Conservation (phyloP, 1,140 invertebrate genomes). For the Dendrolimus kikuchii region DNA sequence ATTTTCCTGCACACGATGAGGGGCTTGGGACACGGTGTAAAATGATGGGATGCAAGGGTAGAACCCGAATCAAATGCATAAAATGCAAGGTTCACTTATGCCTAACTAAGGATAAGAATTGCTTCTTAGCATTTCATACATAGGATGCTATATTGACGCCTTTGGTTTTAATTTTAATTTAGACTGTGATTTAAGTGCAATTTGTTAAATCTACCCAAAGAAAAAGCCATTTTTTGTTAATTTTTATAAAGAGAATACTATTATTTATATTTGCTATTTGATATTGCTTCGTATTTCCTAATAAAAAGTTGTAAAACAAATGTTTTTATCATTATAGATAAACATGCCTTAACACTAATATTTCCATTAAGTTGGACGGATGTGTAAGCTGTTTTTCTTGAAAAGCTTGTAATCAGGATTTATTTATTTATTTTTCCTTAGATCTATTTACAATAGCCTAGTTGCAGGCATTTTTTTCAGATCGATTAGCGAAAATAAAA, state of each 20-base stretch:
- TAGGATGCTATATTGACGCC: too few species aligned
- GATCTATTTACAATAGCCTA: conserved; percentile 3
- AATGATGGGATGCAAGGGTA: too few species aligned
- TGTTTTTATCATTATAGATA: conserved; percentile 5
- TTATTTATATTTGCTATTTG: too few species aligned
- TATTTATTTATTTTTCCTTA: conserved; percentile 6
- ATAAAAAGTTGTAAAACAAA: conserved; percentile 5
- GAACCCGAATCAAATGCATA: too few species aligned
- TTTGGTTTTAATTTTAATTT: conserved; percentile 5
- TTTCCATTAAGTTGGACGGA: too few species aligned
- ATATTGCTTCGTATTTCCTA: conserved; percentile 4
- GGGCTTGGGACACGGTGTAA: conserved; percentile 7
- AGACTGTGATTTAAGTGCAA: conserved; percentile 5
- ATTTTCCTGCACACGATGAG: conserved; percentile 25
- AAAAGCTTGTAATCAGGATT: conserved; percentile 5
- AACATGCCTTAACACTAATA: conserved; percentile 1
- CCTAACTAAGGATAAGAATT: too few species aligned
- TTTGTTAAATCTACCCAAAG: conserved; percentile 6
- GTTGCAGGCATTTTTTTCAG: conserved; percentile 4
- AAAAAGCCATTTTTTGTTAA: conserved; percentile 4
- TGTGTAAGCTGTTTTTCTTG: conserved; percentile 3
- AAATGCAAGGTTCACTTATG: too few species aligned
- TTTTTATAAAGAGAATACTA: too few species aligned
- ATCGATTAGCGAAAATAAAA: conserved; percentile 5
- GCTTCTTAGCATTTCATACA: too few species aligned